Evolutionary conservation across 1,140 invertebrate genomes (phyloP).

Genomic region (Monochamus saltuarius): DNA sequence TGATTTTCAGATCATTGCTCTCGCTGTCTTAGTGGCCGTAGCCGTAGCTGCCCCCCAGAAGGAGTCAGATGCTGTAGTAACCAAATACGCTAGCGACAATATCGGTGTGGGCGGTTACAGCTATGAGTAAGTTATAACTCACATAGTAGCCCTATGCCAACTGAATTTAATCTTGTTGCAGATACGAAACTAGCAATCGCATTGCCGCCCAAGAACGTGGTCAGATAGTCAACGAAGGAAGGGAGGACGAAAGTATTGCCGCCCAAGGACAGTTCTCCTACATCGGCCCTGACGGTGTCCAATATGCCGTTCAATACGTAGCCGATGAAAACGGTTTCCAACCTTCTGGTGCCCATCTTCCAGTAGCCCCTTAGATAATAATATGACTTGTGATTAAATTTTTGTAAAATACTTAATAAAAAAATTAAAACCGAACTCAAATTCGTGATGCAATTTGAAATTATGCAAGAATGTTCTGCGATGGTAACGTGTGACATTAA

Average conservation of each 20-base stretch:
- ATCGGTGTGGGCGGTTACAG: constrained; percentile 53
- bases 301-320: constrained; percentile 62
- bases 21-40: constrained; percentile 46
- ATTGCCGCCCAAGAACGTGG: constrained; percentile 64
- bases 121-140: constrained; percentile 53
- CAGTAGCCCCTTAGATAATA: constrained; percentile 23
- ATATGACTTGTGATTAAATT: constrained; percentile 1
- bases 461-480: constrained; percentile 27
- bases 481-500: constrained; percentile 29
- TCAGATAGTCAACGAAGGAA: constrained; percentile 58
- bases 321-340: constrained; percentile 78
- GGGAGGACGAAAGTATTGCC: constrained; percentile 58
- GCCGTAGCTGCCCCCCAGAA: constrained; percentile 47
- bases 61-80: constrained; percentile 43
- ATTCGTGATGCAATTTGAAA: background rate
- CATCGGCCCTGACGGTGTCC: constrained; percentile 64
- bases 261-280: constrained; percentile 69
- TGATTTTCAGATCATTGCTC: constrained; percentile 37
- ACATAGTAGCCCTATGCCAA: background rate
- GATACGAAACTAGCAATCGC: constrained; percentile 69
- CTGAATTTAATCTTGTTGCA: constrained; percentile 39
- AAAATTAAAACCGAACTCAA: background rate
- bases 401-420: background rate
- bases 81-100: constrained; percentile 52
- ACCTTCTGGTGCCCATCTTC: constrained; percentile 62